Percentiles rank a stretch among this genome's conserved stretches.
These are phyloP conservation scores for Pteropus rufus DNA, from an alignment of 2,797 vertebrate genomes.

Conservation along the genomic window DNA sequence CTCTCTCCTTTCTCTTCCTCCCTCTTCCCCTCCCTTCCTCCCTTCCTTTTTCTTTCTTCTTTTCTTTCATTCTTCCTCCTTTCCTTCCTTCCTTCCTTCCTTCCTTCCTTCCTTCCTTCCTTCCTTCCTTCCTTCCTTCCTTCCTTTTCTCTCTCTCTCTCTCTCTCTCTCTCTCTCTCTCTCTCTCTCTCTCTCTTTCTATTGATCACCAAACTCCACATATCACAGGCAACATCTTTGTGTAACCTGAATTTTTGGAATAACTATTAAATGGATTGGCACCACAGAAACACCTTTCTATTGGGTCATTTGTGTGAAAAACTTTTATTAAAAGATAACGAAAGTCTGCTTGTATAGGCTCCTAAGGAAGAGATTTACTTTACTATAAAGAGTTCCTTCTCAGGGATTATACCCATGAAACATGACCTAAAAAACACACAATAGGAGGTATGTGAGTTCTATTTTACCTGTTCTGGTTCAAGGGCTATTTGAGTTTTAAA, in stretches of 20 bases:
- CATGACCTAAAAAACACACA: background rate
- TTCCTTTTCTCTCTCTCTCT: background rate
- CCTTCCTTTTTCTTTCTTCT: accelerated
- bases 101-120: no score
- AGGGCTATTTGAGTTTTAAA: conserved; percentile 89
- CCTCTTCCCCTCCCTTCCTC: no score
- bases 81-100: background rate
- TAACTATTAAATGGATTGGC: background rate
- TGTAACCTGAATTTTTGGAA: background rate
- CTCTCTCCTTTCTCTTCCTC: background rate
- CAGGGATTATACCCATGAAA: background rate
- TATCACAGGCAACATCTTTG: background rate
- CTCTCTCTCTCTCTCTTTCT: background rate
- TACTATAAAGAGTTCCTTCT: background rate
- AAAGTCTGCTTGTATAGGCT: background rate
- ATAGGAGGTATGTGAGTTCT: background rate
- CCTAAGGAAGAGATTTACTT: background rate
- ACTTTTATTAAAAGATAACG: background rate
- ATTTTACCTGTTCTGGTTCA: conserved; percentile 92
- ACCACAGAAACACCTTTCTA: background rate
- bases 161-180: background rate
- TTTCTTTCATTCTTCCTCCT: accelerated
- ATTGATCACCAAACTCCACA: background rate
- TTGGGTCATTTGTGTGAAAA: background rate
- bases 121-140: background rate